Conservation (phyloP, 2,888 invertebrate species). For the Calliphora vomitoria region DNA sequence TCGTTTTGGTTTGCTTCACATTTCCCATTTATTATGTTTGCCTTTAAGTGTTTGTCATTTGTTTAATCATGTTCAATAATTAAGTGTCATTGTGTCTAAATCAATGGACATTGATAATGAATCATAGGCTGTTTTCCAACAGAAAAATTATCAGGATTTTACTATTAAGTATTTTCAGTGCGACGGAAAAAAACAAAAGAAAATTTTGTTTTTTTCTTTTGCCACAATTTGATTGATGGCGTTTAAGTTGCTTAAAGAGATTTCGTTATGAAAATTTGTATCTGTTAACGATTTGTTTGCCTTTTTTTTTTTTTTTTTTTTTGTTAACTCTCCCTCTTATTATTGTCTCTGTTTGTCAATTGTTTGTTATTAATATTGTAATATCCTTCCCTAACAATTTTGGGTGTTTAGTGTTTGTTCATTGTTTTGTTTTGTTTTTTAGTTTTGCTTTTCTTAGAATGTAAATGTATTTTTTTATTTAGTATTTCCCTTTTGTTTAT, state of each 20-base stretch:
- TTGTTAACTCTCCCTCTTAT: background rate
- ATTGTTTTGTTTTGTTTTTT: background rate
- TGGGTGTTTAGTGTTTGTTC: background rate
- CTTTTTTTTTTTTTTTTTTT: background rate
- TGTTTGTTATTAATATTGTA: slow-evolving; percentile 8
- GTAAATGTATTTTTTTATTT: slow-evolving; percentile 16
- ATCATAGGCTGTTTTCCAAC: slow-evolving; percentile 13
- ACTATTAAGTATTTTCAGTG: background rate
- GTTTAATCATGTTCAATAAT: slow-evolving; percentile 61
- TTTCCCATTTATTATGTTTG: slow-evolving; percentile 8
- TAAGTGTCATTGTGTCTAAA: slow-evolving; percentile 60
- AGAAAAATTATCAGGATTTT: slow-evolving; percentile 31
- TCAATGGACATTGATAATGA: slow-evolving; percentile 51
- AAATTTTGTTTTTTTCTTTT: background rate
- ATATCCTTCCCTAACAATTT: slow-evolving; percentile 25
- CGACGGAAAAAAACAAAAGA: background rate
- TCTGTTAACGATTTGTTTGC: slow-evolving; percentile 18
- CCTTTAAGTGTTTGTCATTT: slow-evolving; percentile 55
- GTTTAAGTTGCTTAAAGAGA: background rate
- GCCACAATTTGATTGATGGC: slow-evolving; percentile 47
- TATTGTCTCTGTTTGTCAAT: background rate
- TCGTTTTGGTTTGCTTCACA: background rate
- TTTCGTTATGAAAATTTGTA: slow-evolving; percentile 31
- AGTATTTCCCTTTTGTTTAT: slow-evolving; percentile 20
- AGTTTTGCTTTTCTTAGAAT: background rate